These are phyloP conservation scores for Pandion haliaetus DNA, from an alignment of 2,113 vertebrate genomes.

Conservation along the genomic window DNA sequence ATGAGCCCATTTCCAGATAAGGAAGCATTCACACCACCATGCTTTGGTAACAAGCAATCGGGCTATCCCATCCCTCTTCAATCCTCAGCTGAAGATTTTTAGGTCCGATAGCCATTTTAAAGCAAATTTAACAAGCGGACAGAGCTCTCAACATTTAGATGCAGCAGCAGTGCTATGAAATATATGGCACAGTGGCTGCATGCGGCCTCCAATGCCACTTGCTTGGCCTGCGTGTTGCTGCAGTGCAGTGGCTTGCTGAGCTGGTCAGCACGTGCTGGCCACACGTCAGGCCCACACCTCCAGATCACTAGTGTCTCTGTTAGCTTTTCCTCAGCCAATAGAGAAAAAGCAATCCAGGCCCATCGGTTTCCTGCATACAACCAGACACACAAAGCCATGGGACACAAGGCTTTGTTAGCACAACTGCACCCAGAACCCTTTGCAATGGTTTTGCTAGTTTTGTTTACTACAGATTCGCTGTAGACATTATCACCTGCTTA, in stretches of 20 bases:
- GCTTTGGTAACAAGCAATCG: background rate
- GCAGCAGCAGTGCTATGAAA: background rate
- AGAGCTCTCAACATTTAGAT: background rate
- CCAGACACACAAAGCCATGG: background rate
- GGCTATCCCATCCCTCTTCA: background rate
- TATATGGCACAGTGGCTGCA: background rate
- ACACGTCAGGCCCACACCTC: rapidly evolving
- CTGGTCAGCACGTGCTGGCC: background rate
- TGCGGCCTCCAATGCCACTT: rapidly evolving
- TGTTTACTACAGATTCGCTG: background rate
- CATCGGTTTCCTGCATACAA: rapidly evolving
- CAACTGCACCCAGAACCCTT: background rate
- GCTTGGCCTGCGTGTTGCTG: rapidly evolving
- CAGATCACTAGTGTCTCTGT: rapidly evolving
- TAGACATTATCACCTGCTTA: background rate
- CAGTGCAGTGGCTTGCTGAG: rapidly evolving
- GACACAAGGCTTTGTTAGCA: rapidly evolving
- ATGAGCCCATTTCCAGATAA: background rate
- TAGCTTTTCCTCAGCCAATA: rapidly evolving
- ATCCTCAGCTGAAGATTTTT: background rate
- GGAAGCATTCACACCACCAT: rapidly evolving
- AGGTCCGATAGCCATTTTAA: background rate
- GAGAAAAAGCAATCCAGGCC: background rate
- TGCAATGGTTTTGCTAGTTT: background rate
- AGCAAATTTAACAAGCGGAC: background rate